Evolutionary conservation across 2,888 invertebrate genomes (phyloP).

Genomic region (Protodeltote pygarga): DNA sequence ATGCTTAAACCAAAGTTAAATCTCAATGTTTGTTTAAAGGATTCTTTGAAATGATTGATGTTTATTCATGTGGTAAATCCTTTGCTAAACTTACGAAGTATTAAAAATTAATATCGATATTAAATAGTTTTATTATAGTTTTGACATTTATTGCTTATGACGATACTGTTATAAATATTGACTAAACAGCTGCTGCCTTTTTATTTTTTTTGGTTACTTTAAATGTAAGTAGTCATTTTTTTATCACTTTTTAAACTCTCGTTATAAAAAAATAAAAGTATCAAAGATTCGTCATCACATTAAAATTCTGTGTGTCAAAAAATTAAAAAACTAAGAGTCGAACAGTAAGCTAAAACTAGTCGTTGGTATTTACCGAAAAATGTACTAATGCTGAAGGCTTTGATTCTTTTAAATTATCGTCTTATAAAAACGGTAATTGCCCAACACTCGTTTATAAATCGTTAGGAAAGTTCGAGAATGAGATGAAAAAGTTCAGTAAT

Average conservation of each 20-base stretch:
- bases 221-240: too few species aligned
- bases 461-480: constrained; percentile 56
- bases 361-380: constrained; percentile 15
- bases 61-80: constrained; percentile 54
- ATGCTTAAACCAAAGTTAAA: constrained; percentile 71
- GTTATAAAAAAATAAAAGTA: not conserved
- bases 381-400: constrained; percentile 11
- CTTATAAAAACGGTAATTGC: constrained; percentile 61
- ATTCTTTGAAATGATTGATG: constrained; percentile 65
- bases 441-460: constrained; percentile 54
- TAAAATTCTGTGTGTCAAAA: not conserved
- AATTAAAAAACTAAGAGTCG: not conserved
- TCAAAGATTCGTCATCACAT: too few species aligned
- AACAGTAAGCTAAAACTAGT: constrained; percentile 3
- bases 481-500: constrained; percentile 61
- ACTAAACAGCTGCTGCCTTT: too few species aligned
- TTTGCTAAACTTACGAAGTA: constrained; percentile 23
- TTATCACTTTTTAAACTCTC: too few species aligned
- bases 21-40: constrained; percentile 75
- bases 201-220: too few species aligned
- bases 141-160: constrained; percentile 38
- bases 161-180: too few species aligned
- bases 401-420: constrained; percentile 35
- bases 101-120: constrained; percentile 41
- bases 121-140: constrained; percentile 23